Conservation (phyloP, 2,113 vertebrate species). For the Psilopsiagon aurifrons region DNA sequence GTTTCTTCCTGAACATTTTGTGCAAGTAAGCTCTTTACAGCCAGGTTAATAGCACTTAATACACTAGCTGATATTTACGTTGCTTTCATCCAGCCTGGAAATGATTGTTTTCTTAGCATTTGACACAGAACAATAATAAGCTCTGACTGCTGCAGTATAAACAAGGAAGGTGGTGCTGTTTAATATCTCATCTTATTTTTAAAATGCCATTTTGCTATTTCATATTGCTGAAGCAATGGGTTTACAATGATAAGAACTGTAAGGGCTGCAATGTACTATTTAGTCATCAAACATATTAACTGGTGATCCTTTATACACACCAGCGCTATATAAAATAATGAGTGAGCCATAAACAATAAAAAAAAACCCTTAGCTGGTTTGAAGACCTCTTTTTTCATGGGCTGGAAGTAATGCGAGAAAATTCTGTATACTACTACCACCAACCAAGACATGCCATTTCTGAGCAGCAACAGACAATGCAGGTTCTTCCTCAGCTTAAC, state of each 20-base stretch:
- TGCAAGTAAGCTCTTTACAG: constrained; percentile 41
- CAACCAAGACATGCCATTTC: neutral
- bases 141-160: neutral
- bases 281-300: neutral
- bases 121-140: constrained; percentile 19
- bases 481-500: neutral
- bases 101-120: constrained; percentile 5
- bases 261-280: neutral
- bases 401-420: neutral
- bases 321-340: neutral
- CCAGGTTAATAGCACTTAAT: constrained; percentile 25
- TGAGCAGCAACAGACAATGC: neutral
- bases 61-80: constrained; percentile 51
- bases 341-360: neutral
- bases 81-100: constrained; percentile 46
- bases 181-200: constrained; percentile 5
- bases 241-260: neutral
- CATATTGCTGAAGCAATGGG: neutral
- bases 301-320: neutral
- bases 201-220: neutral
- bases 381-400: neutral
- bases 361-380: neutral
- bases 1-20: constrained; percentile 34
- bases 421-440: neutral
- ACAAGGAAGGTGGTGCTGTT: neutral